Evolutionary conservation across 2,113 vertebrate genomes (phyloP), one percentile per base, ranked within the genome.

Genomic region (Sinocyclocheilus grahami): DNA sequence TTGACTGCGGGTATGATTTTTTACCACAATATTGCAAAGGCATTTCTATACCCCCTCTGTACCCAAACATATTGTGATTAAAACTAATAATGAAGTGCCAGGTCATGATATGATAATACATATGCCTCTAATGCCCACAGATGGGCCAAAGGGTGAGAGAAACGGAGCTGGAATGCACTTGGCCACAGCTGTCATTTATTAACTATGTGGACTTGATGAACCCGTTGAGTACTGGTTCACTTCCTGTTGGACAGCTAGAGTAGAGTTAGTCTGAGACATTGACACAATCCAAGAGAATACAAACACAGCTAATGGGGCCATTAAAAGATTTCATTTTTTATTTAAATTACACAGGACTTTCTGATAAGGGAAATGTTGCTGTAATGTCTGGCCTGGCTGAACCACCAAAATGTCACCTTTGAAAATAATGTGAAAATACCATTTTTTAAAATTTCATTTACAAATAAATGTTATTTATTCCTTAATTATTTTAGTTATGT

Each of bases 121-220:
- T 20, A 69, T 53, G 24, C 12, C 33, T 27, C 37, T 30, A 24
- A 42, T 62, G 55, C 3, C 33, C 82, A 4, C 24, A 74, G 20
- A 48, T 37, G 30, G 27, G 48, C 20, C 51, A 81, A 69, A 81
- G 11, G 48, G 78, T 10, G n/a, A 62, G 37, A n/a, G 10, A n/a
- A 27, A 48, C 20, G 20, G 48, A 5, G 71, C 60, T 65, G 62
- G 48, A 85, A 79, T 37, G 13, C 30, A 74, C 24, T 65, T 86
- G 67, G 20, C 75, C 78, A 51, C 37, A 80, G 65, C 82, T 86
- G 86, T 88, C 86, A 89, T 78, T 88, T 86, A 89, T 89, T 88
- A 88, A 89, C 86, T 48, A 71, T n/a, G n/a, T 85, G 86, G 74
- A 88, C 86, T 85, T 83, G 48, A 39, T 89, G 86, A 87, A 88